Percentiles rank a stretch among this genome's conserved stretches.
Conservation (phyloP, 1,140 invertebrate species). For the Panagrolaimus sp. region DNA sequence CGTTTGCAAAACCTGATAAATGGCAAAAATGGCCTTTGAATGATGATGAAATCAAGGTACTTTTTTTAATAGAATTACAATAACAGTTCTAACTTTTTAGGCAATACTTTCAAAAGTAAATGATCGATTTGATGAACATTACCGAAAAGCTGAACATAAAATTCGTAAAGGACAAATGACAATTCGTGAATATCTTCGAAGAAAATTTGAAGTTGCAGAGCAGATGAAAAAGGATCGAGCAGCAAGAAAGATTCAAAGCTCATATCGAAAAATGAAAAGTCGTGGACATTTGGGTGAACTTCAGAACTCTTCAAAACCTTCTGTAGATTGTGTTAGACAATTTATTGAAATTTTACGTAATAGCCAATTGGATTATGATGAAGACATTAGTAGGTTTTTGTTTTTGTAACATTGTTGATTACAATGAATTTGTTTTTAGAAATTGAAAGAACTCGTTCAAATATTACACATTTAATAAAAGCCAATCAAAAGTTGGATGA, state of each 20-base stretch:
- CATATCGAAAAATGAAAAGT: not conserved
- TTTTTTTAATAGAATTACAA: not conserved
- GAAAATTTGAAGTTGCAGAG: not conserved
- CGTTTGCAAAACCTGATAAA: too few relatives aligned
- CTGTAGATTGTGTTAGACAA: not conserved
- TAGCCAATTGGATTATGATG: constrained; percentile 1
- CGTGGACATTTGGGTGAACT: not conserved
- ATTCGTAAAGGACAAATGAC: not conserved
- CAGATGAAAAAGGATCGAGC: not conserved
- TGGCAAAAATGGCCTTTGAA: constrained; percentile 4
- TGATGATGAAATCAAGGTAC: constrained; percentile 7
- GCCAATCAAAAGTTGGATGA: constrained; percentile 70
- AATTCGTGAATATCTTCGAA: not conserved
- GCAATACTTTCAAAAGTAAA: not conserved
- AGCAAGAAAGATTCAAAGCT: not conserved
- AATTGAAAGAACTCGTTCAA: constrained; percentile 15
- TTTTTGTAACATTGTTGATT: not conserved
- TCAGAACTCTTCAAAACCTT: not conserved
- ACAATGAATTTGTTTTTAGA: not conserved
- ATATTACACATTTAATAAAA: constrained; percentile 15
- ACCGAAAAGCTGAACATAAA: not conserved
- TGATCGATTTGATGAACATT: not conserved
- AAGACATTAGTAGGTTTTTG: not conserved
- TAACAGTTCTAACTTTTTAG: not conserved
- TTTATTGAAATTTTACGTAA: not conserved